A percentile compares a stretch with the other conserved stretches of the same genome.
Evolutionary conservation across 2,888 invertebrate genomes (phyloP).

Genomic region (Hypolimnas misippus): DNA sequence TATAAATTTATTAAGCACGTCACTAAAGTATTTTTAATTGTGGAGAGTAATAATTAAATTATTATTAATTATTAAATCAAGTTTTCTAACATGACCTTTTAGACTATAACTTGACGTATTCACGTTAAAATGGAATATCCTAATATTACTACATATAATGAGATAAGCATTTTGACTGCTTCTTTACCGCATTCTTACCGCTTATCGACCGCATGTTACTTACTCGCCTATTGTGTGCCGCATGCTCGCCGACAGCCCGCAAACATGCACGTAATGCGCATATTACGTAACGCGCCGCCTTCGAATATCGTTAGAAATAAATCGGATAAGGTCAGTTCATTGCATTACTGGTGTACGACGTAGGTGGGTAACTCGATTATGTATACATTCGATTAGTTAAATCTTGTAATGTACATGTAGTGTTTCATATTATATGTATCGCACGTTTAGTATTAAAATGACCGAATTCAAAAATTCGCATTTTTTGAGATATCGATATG

Average conservation of each 20-base stretch:
- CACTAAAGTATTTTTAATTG: too few relatives aligned
- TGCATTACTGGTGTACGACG: conserved; percentile 21
- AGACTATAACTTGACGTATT: too few relatives aligned
- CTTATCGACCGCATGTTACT: not conserved
- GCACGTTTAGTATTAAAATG: too few relatives aligned
- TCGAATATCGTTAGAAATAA: conserved; percentile 93
- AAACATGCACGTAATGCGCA: conserved; percentile 91
- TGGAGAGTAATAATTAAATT: too few relatives aligned
- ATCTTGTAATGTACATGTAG: conserved; percentile 21
- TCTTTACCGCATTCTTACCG: conserved; percentile 10
- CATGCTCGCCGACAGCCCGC: conserved; percentile 86
- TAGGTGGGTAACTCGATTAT: conserved; percentile 19
- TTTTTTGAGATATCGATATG: too few relatives aligned
- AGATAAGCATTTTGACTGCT: too few relatives aligned
- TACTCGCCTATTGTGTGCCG: conserved; percentile 64
- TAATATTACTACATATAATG: too few relatives aligned
- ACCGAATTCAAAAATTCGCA: too few relatives aligned
- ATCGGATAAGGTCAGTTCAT: conserved; percentile 91
- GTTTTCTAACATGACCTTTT: too few relatives aligned
- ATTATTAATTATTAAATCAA: too few relatives aligned
- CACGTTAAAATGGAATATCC: too few relatives aligned
- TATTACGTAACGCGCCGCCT: conserved; percentile 93
- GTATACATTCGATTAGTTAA: conserved; percentile 17
- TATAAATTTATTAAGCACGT: too few relatives aligned
- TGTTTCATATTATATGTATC: conserved; percentile 7